Percentiles rank a stretch among this genome's conserved stretches.
phyloP scores from a whole-genome alignment of 2,888 invertebrate genomes.

The Malacosoma neustria region DNA sequence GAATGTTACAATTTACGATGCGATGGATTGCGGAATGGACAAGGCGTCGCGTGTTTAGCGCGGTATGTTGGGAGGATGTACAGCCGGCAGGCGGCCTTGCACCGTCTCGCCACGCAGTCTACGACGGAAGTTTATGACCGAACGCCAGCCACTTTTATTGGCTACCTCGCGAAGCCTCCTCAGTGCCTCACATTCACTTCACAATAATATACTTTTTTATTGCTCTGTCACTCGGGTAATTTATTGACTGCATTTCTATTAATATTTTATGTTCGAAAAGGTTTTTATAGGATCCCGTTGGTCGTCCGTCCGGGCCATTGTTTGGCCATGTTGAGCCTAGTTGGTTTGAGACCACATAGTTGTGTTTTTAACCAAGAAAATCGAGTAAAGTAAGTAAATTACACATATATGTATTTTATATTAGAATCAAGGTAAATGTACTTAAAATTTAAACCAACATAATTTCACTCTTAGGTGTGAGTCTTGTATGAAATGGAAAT shows the following conservation, averaged over 20 bases:
- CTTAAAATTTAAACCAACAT: too few species aligned
- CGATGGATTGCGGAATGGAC: background rate
- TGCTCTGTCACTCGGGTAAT: constrained; percentile 71
- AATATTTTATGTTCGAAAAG: constrained; percentile 70
- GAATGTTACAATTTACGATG: too few species aligned
- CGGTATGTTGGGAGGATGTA: constrained; percentile 24
- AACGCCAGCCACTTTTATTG: constrained; percentile 69
- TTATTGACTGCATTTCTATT: constrained; percentile 75
- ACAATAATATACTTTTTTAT: constrained; percentile 71
- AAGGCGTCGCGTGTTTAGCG: constrained; percentile 3
- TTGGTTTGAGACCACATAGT: background rate
- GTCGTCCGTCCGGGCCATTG: constrained; percentile 44
- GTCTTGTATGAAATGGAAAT: too few species aligned
- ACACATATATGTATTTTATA: too few species aligned
- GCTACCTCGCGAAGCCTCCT: constrained; percentile 70
- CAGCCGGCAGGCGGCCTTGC: constrained; percentile 22
- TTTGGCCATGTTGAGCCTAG: constrained; percentile 21
- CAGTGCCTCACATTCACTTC: constrained; percentile 70
- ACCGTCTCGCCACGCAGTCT: constrained; percentile 71
- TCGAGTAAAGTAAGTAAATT: too few species aligned
- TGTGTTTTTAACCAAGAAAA: too few species aligned
- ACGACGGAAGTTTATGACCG: constrained; percentile 63
- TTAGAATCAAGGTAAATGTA: too few species aligned
- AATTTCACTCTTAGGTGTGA: too few species aligned
- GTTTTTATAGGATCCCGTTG: constrained; percentile 52